Conservation (phyloP, 2,797 vertebrate genomes). For the Sylvilagus floridanus region DNA sequence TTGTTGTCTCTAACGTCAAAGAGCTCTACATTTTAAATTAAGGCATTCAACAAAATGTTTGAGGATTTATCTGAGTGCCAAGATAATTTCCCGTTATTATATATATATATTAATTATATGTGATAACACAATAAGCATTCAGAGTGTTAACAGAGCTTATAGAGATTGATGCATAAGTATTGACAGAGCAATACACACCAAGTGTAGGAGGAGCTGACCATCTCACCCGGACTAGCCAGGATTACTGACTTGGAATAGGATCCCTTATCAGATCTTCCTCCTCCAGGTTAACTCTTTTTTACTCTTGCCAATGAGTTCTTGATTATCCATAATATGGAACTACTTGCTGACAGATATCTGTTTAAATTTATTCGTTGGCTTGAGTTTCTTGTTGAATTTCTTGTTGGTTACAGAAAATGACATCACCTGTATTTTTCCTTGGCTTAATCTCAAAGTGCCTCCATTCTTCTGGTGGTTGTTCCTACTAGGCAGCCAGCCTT, state of each 20-base stretch:
- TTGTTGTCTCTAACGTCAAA: too few relatives aligned
- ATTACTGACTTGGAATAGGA: background rate
- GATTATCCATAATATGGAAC: background rate
- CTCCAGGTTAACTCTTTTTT: background rate
- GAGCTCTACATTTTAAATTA: too few relatives aligned
- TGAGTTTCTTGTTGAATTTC: background rate
- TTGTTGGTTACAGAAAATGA: background rate
- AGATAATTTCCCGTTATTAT: too few relatives aligned
- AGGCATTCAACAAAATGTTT: too few relatives aligned
- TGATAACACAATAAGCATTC: too few relatives aligned
- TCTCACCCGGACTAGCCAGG: background rate
- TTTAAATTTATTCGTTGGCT: background rate
- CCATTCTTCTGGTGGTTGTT: background rate
- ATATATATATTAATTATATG: too few relatives aligned
- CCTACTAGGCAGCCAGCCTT: background rate
- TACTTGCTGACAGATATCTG: background rate
- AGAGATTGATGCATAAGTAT: background rate
- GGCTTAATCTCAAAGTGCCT: background rate
- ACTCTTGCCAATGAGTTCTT: background rate
- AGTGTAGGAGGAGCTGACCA: background rate
- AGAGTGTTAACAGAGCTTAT: background rate
- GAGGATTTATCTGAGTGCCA: too few relatives aligned
- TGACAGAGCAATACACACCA: background rate
- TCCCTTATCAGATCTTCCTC: background rate
- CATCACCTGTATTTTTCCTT: background rate